Conservation (phyloP, 2,113 vertebrate species). For the Acrocephalus arundinaceus region DNA sequence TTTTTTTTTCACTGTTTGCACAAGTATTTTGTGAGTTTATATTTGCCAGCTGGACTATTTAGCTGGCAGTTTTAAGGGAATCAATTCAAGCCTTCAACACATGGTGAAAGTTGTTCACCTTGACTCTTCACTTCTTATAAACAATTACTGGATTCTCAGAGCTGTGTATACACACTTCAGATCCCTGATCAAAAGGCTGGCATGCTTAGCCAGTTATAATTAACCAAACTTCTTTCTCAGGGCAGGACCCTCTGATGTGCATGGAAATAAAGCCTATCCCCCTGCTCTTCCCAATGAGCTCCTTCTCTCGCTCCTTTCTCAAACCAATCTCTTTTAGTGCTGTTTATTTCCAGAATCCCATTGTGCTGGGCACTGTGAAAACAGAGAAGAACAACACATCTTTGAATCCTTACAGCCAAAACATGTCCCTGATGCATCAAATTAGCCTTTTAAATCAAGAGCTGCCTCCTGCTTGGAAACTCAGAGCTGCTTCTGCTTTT, state of each 20-base stretch:
- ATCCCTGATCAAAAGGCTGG: not conserved
- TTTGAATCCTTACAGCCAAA: not conserved
- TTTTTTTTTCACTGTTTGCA: not conserved
- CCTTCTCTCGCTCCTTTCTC: not conserved
- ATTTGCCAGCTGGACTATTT: constrained; percentile 14
- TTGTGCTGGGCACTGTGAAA: not conserved
- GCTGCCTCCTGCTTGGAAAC: not conserved
- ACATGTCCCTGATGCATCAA: not conserved
- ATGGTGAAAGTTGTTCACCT: not conserved
- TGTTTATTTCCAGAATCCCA: not conserved
- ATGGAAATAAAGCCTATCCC: not conserved
- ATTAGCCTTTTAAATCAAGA: not conserved
- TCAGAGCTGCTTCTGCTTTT: not conserved
- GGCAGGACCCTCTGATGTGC: not conserved
- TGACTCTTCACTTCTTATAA: not conserved
- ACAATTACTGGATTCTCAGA: not conserved
- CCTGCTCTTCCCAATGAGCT: not conserved
- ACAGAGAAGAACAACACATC: not conserved
- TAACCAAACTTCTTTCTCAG: not conserved
- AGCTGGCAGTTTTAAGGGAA: constrained; percentile 14
- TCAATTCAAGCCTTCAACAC: not conserved
- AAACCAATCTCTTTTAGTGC: not conserved
- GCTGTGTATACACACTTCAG: not conserved
- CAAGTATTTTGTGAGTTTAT: not conserved
- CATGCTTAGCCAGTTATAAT: not conserved